Evolutionary conservation across 1,140 invertebrate genomes (phyloP), one percentile per base, ranked within the genome.

Genomic region (Melitaea cinxia): DNA sequence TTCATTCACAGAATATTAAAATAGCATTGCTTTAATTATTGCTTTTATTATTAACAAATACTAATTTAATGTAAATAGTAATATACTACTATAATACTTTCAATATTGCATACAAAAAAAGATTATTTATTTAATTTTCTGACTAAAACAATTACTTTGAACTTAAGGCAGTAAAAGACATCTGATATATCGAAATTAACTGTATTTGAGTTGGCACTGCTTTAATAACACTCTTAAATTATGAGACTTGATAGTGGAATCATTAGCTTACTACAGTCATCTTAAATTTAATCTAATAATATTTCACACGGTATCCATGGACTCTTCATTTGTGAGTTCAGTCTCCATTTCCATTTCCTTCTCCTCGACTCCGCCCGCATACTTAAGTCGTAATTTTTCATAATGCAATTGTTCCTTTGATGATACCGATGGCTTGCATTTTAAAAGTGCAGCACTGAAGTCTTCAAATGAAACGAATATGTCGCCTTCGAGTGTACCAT

Each of bases 391-490:
- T 33, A 94, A 71, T 65, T 92, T 92, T 63, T 94, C 93, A 70
- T 94, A 94, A 80, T 94, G 92, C 66, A 83, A 65, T 68, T 88
- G 87, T 49, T 95, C 95, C 89, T 96, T 95, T 56, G 93, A 85
- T 17, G 94, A 94, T 2, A 98, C 95, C 9, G 97, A 97, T 6
- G 96, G 96, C 78, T 94, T 93, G 50, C 96, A 94, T 91, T 96
- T 96, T 14, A 88, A 80, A 14, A 97, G 91, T 3, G 96, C 97
- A 55, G 78, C 78, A 68, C 87, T 82, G 64, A 93, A 92, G 72
- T 92, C 91, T 68, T 89, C 89, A 30, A 88, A 91, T 10, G 82
- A 82, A 2, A 93, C 92, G 60, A 88, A 80, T 28, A 91, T 77
- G 4, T 90, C 83, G 0, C 75, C 83, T 23, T 88, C 80, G 0